Base-by-base conservation (phyloP, 2,797 vertebrate species). In the Hemibagrus guttatus region DNA sequence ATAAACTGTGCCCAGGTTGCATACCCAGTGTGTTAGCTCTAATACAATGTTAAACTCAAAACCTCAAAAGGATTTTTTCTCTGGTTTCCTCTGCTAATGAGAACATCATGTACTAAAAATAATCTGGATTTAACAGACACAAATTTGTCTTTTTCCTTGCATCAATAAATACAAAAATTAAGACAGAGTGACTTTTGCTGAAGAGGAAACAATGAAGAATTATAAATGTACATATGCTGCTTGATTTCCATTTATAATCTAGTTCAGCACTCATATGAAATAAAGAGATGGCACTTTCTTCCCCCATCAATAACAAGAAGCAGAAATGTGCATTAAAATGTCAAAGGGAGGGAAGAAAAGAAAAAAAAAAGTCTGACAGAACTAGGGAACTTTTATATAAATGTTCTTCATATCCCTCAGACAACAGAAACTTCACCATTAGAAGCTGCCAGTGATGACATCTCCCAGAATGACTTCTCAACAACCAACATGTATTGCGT, bases 321-420 rank as follows among this genome's bases (percentile, higher is more conserved):
- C 31, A 68, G 35, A 82, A 72, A 79, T 69, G 74, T 39, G 59
- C 31, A 80, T 80, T 80, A 61, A 42, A 80, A n/a, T 61, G 58
- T 80, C 78, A 80, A 80, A 80, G 35, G 46, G 46, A 9, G 46
- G n/a, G n/a, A n/a, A n/a, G n/a, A n/a, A n/a, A n/a, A n/a, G n/a
- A 17, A 42, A 84, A 84, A 19, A 39, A 81, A 8, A 46, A 84
- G 63, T 63, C 82, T 88, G 84, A 89, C 84, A 84, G 84, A 87
- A 87, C 56, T 61, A 80, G 88, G 81, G 61, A 84, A 85, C 26
- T 46, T 39, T 84, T 85, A 72, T 42, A 71, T 84, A 84, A 81
- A 81, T 66, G 78, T 58, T 72, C 46, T 61, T 66, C 76, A 82
- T 58, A 76, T 63, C 66, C 71, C 28, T 59, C 28, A 69, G 75